A percentile compares a stretch with the other conserved stretches of the same genome.
Evolutionary conservation across 1,140 invertebrate genomes (phyloP).

Genomic region (Lineus longissimus): DNA sequence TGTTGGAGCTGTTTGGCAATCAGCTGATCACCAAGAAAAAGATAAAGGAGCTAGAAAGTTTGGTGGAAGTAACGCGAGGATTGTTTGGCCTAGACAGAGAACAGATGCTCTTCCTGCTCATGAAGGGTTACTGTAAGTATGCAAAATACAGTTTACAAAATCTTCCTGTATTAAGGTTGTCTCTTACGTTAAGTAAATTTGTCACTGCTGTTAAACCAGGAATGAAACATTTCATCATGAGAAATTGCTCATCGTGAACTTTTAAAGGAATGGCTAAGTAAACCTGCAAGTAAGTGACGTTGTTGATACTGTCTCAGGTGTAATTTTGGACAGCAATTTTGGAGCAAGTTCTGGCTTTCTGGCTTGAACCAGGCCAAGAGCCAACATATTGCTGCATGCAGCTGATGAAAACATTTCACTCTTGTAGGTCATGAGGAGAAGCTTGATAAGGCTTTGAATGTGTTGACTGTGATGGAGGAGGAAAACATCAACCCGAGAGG

Average conservation of each 20-base stretch:
- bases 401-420: too few relatives aligned
- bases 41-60: constrained; percentile 66
- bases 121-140: constrained; percentile 58
- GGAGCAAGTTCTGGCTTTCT: too few relatives aligned
- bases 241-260: not conserved
- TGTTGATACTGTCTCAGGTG: too few relatives aligned
- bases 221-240: not conserved
- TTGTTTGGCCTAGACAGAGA: constrained; percentile 70
- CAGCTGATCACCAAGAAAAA: constrained; percentile 15
- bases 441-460: constrained; percentile 66
- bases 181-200: not conserved
- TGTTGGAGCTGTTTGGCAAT: constrained; percentile 15
- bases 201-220: not conserved
- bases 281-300: too few relatives aligned
- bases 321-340: too few relatives aligned
- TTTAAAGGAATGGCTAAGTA: not conserved
- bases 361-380: too few relatives aligned
- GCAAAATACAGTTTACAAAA: not conserved
- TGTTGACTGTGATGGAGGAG: constrained; percentile 79
- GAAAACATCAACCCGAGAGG: constrained; percentile 69
- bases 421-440: constrained; percentile 55
- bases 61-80: constrained; percentile 71
- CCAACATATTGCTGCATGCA: too few relatives aligned
- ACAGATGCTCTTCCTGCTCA: constrained; percentile 69
- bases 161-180: constrained; percentile 13